These are phyloP conservation scores for Heliconius hewitsoni DNA, from an alignment of 1,140 invertebrate genomes.

Conservation along the genomic window DNA sequence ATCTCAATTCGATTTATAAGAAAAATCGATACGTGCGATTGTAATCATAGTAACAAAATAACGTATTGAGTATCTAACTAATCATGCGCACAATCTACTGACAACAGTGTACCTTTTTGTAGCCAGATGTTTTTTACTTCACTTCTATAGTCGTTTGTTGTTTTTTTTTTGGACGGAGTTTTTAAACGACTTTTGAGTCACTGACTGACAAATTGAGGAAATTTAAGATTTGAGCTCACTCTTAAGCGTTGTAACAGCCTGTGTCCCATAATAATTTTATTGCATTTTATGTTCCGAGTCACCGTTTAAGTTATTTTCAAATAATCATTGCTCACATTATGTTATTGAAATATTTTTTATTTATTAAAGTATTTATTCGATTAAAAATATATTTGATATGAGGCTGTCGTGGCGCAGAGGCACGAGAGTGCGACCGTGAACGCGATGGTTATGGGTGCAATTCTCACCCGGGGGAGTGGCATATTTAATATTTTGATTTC, in stretches of 20 bases:
- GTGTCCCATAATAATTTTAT: background rate
- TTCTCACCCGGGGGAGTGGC: no score
- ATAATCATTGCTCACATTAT: no score
- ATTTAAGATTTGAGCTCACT: slow-evolving; percentile 22
- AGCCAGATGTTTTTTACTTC: slow-evolving; percentile 41
- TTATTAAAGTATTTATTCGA: no score
- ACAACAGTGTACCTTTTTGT: slow-evolving; percentile 10
- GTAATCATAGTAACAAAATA: background rate
- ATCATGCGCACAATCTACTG: background rate
- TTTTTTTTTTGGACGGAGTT: slow-evolving; percentile 16
- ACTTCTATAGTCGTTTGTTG: background rate
- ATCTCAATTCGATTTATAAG: background rate
- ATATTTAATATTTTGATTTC: no score
- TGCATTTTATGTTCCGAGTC: background rate
- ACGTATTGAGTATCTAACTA: background rate
- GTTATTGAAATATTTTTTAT: no score
- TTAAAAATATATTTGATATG: no score
- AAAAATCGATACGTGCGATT: background rate
- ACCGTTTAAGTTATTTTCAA: background rate
- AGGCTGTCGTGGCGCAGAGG: no score
- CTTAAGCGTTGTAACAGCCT: background rate
- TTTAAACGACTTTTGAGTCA: slow-evolving; percentile 28
- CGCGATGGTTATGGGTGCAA: no score
- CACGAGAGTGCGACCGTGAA: no score
- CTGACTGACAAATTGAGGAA: slow-evolving; percentile 32